Conservation (phyloP, 2,888 invertebrate species). For the Disparrhopalites patrizii region DNA sequence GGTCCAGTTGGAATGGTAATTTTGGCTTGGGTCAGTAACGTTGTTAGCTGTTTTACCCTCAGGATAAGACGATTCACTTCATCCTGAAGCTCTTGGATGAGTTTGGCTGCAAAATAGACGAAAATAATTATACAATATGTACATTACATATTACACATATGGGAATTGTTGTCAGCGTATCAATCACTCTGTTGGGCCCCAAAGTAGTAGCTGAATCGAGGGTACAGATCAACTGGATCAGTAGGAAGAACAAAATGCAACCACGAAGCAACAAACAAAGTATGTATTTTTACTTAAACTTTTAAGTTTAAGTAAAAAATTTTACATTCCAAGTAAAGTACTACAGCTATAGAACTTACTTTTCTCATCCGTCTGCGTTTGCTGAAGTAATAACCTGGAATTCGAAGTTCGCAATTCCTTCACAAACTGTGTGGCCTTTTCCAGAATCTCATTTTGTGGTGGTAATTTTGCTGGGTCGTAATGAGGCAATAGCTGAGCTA, state of each 20-base stretch:
- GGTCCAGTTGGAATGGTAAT: slow-evolving; percentile 47
- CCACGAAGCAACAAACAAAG: no score
- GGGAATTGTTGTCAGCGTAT: no score
- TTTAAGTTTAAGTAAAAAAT: no score
- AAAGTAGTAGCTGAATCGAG: no score
- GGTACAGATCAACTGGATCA: no score
- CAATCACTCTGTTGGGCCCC: no score
- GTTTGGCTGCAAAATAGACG: slow-evolving; percentile 34
- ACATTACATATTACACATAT: no score
- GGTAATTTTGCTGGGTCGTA: slow-evolving; percentile 44
- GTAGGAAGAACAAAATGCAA: no score
- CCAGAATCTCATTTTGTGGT: slow-evolving; percentile 45
- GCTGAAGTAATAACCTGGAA: slow-evolving; percentile 40
- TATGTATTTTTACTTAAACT: no score
- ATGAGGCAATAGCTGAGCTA: slow-evolving; percentile 44
- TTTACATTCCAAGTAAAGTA: no score
- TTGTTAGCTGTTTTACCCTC: slow-evolving; percentile 45
- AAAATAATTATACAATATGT: no score
- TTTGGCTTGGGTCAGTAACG: slow-evolving; percentile 40
- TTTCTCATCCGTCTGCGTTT: slow-evolving; percentile 45
- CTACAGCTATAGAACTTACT: slow-evolving; percentile 31
- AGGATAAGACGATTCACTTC: slow-evolving; percentile 47
- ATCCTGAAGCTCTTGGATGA: slow-evolving; percentile 46
- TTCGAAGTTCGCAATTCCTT: slow-evolving; percentile 46
- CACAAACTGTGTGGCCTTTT: slow-evolving; percentile 42